Evolutionary conservation across 2,888 invertebrate species (phyloP), one percentile per base, ranked within the genome.

Genomic region (Vanessa cardui): DNA sequence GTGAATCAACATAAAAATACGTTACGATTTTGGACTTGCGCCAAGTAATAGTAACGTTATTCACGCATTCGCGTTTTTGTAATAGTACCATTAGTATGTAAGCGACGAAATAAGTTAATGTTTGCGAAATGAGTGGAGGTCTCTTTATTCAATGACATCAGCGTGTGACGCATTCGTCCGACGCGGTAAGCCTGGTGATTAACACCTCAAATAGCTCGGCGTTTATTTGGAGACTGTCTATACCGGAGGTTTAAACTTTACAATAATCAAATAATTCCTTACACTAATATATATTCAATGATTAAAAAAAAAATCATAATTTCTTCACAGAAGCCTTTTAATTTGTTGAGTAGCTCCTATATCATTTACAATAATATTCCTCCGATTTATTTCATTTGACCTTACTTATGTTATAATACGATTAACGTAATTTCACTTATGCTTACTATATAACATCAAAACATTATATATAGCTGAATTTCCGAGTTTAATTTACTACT

Each of bases 71-170:
- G 39, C 39, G 39, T 39, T 39, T 18, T 50, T 18, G 9, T 49
- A 20, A 49, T 20, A 49, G 50, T 26, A 50, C 21, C 15, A 21
- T 21, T 21, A 12, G 12, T 21, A 12, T 7, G 7, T 16, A 31
- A 54, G 52, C 2, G 26, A 54, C 31, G 2, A 39, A 39, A 39
- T 39, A 39, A 39, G 39, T 39, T 52, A 50, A 50, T 16, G 12
- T 21, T 7, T 20, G 16, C 12, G 15, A 39, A 49, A 64, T 58
- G 47, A 21, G 47, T 58, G 39, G 50, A 33, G 56, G 31, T 54
- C 26, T 54, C 52, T 31, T 54, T 54, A 31, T 31, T 60, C 59
- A 49, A 72, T 78, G 77, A 78, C 79, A 76, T 78, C 78, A 78
- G 62, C 63, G 58, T 70, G 45, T 75, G 79, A 74, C 74, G 76